Percentiles rank a stretch among this genome's conserved stretches.
phyloP scores from a whole-genome alignment of 1,140 invertebrate genomes.

The Zaprionus africanus region DNA sequence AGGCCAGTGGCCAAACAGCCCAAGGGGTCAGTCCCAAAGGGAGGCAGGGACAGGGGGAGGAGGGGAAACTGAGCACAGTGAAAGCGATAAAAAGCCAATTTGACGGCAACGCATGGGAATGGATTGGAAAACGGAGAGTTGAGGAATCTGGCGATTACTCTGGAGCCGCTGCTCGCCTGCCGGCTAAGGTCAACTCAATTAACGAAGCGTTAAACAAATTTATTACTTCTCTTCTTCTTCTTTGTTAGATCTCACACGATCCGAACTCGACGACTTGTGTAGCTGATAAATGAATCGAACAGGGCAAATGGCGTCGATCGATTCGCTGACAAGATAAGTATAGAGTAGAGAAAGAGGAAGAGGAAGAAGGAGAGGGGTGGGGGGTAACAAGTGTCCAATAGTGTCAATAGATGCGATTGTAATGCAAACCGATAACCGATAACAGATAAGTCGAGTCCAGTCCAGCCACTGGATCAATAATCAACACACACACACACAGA shows the following conservation, averaged over 20 bases:
- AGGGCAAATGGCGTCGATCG: conserved; percentile 28
- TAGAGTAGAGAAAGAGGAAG: neutral
- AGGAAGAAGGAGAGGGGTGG: too few species aligned
- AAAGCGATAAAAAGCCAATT: conserved; percentile 44
- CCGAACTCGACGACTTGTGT: neutral
- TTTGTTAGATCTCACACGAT: conserved; percentile 38
- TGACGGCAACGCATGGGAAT: conserved; percentile 17
- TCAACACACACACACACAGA: conserved; percentile 17
- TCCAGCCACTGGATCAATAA: conserved; percentile 31
- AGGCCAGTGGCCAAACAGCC: conserved; percentile 28
- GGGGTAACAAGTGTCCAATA: conserved; percentile 5
- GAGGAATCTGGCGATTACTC: neutral
- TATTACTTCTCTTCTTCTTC: conserved; percentile 8
- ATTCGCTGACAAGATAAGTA: conserved; percentile 6
- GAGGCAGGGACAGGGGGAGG: too few species aligned
- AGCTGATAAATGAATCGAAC: conserved; percentile 43
- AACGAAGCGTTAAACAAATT: conserved; percentile 61
- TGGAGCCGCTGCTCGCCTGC: neutral
- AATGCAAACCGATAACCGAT: conserved; percentile 32
- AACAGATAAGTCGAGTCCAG: conserved; percentile 14
- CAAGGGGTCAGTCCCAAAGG: conserved; percentile 11
- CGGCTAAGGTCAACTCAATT: conserved; percentile 65
- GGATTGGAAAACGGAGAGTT: conserved; percentile 22
- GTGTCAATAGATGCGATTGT: conserved; percentile 30
- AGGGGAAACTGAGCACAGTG: conserved; percentile 25